Evolutionary conservation across 2,797 vertebrate species (phyloP), one percentile per base, ranked within the genome.

Genomic region (Characodon lateralis): DNA sequence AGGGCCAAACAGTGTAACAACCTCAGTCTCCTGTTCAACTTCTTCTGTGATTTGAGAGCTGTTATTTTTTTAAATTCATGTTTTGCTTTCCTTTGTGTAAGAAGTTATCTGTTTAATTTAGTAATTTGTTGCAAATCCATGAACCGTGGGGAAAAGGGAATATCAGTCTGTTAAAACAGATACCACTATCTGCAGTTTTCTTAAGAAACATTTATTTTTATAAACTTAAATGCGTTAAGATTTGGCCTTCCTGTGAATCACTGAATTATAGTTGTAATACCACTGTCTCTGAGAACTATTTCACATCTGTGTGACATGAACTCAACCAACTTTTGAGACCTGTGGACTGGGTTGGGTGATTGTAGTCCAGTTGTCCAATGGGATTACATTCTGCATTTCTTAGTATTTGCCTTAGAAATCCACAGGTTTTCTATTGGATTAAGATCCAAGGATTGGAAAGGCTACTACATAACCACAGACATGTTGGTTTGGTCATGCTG

Each of bases 1-100:
- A 79, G 80, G 84, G 83, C 80, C 77, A 78, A 72, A 58, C 63
- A 71, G 74, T 73, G 55, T 79, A 59, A 81, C 78, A 84, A 81
- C 72, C 69, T 76, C 12, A 55, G 48, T 20, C 56, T 66, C 56
- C 63, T 71, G 14, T 55, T 71, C 20, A 9, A 5, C 53, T 71
- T 28, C 43, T n/a, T 58, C 24, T 80, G 18, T 77, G 46, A 48
- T 48, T 56, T 24, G 43, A 59, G 7, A 14, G 0, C 48, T 70
- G 58, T 48, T 26, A 22, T 63, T 63, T 76, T 76, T 72, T 78
- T 1, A 72, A 18, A 12, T 81, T 72, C 73, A 35, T 39, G 13
- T 26, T 65, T 65, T 13, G 20, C 39, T 22, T 66, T 22, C 63
- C 3, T 43, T 9, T 24, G 22, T 24, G 41, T 66, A 43, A 66